Evolutionary conservation across 2,797 vertebrate species (phyloP), one percentile per base, ranked within the genome.

Genomic region (Zenarchopterus dispar): DNA sequence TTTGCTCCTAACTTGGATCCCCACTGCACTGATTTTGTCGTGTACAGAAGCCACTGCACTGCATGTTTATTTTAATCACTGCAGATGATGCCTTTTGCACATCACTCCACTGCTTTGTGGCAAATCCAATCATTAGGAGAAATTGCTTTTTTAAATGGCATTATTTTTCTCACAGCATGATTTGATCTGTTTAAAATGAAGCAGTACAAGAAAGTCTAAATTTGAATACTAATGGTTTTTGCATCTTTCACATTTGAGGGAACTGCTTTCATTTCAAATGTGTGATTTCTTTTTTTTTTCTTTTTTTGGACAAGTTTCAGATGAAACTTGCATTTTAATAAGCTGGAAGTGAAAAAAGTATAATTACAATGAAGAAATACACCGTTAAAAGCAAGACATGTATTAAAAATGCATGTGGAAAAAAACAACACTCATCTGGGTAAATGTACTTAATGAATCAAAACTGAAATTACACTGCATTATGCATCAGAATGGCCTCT

Each of bases 1-100:
- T 75, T 58, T 70, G 46, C 22, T n/a, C 39, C 36, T 57, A 53
- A 66, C 45, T 56, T 8, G 33, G 26, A 55, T 77, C n/a, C 41
- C 19, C n/a, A 9, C 41, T 39, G 16, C 19, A 2, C 43, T 18
- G 13, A 55, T 19, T 57, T 47, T 49, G 57, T 17, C 21, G 51
- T 58, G 42, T 51, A 48, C 33, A 26, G 24, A 68, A 22, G 21
- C 28, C 31, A 21, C 8, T 39, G 23, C 24, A 23, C 39, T 24
- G 48, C 52, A 36, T 16, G 28, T 46, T 50, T 23, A 36, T 62
- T 41, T 43, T 31, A 21, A 64, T 56, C 23, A 49, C 18, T n/a
- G 44, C 51, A 56, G 36, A 47, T 49, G 4, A 8, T 39, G 52
- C 31, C 50, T 50, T 51, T 19, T 62, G 47, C 41, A 43, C 42